Evolutionary conservation across 2,797 vertebrate genomes (phyloP).

Genomic region (Yasuhikotakia modesta): DNA sequence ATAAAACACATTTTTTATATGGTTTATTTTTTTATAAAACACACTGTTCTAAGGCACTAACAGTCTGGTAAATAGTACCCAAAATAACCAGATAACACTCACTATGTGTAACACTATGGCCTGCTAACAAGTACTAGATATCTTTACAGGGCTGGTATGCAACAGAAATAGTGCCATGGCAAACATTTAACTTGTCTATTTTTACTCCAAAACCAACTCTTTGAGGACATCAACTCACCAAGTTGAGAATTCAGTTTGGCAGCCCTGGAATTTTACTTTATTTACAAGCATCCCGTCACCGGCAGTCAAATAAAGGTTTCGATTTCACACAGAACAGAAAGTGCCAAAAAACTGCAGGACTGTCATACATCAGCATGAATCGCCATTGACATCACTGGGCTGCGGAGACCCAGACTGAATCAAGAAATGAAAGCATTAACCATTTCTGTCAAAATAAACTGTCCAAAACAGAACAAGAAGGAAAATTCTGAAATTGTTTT

Average conservation of each 20-base stretch:
- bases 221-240: slow-evolving; percentile 29
- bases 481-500: slow-evolving; percentile 1
- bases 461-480: slow-evolving; percentile 3
- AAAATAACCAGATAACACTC: background rate
- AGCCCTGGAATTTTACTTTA: slow-evolving; percentile 32
- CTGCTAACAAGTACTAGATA: no score
- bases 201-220: slow-evolving; percentile 18
- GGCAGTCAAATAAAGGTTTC: slow-evolving; percentile 35
- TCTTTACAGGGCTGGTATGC: background rate
- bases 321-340: slow-evolving; percentile 20
- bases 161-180: background rate
- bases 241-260: slow-evolving; percentile 26
- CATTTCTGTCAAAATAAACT: slow-evolving; percentile 1
- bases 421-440: no score
- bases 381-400: background rate
- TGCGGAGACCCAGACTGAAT: background rate
- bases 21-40: no score
- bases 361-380: slow-evolving; percentile 22
- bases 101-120: no score
- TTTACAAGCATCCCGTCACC: slow-evolving; percentile 14
- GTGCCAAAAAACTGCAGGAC: slow-evolving; percentile 16
- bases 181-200: slow-evolving; percentile 21
- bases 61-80: background rate
- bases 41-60: background rate
- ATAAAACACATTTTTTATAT: no score